Evolutionary conservation across 2,888 invertebrate genomes (phyloP), one percentile per base, ranked within the genome.

Genomic region (Limenitis camilla): DNA sequence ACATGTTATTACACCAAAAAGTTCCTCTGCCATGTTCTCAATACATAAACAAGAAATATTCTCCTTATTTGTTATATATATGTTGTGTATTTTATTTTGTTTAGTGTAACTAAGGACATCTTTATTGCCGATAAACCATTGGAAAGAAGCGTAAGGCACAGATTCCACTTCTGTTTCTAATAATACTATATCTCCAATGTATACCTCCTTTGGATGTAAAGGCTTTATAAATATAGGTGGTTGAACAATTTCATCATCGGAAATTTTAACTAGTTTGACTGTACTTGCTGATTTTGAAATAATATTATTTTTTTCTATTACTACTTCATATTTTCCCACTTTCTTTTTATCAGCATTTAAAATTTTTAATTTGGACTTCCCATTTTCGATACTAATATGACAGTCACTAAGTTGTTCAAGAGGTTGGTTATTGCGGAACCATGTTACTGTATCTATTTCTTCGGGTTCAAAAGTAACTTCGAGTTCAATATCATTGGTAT

Each of bases 271-370:
- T 10, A 97, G 89, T 55, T 93, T 91, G n/a, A 97, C 91, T 0
- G 95, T 93, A 53, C 96, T 93, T 4, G 94, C 93, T 33, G 95
- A 92, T 68, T 93, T 92, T 1, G 93, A 93, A 69, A 94, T 92
- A 8, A 95, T 93, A 41, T 90, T 91, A 54, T 90, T 89, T 78
- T 94, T 62, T 66, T 91, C 90, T n/a, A 95, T 92, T 29, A 92
- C 88, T 9, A 96, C 92, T 88, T 96, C 96, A 77, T 96, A 97
- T 78, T 95, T 96, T 30, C 97, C 97, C 55, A 91, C 90, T 71
- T 94, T 93, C 68, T 92, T 92, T 72, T 92, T 92, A 40, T 91
- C 90, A 64, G 91, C 89, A 60, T 93, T 91, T 35, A 89, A 82
- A 55, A 96, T 90, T 61, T 79, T 89, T 29, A 96, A 80, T 40